Evolutionary conservation across 2,113 vertebrate genomes (phyloP).

Genomic region (Tor tambroides): DNA sequence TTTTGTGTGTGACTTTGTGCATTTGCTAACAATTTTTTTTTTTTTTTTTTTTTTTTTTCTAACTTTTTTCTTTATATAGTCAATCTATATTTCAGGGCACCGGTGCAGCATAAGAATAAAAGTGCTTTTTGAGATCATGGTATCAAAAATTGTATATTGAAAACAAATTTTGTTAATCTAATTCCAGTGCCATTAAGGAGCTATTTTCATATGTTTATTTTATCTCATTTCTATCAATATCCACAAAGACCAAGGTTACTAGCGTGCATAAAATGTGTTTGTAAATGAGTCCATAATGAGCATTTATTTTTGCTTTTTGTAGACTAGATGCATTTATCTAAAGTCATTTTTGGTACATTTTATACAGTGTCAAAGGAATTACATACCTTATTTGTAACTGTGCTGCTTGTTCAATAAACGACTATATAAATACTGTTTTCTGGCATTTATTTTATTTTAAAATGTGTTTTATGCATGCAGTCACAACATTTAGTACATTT

Average conservation of each 20-base stretch:
- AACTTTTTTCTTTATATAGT: neutral
- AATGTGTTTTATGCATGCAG: neutral
- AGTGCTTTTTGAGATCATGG: neutral
- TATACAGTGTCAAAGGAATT: conserved; percentile 17
- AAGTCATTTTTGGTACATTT: conserved; percentile 39
- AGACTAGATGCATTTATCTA: neutral
- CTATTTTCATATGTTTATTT: neutral
- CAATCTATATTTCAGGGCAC: neutral
- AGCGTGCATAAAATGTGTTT: neutral
- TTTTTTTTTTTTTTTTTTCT: neutral
- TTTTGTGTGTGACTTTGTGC: neutral
- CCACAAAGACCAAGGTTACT: neutral
- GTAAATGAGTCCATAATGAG: neutral
- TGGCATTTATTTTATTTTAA: neutral
- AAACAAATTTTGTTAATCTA: neutral
- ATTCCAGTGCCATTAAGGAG: neutral
- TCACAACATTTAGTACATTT: neutral
- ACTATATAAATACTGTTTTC: neutral
- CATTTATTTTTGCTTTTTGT: conserved; percentile 8
- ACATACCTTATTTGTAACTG: conserved; percentile 9
- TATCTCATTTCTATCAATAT: neutral
- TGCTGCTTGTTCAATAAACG: conserved; percentile 47
- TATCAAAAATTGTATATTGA: neutral
- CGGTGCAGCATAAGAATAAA: neutral
- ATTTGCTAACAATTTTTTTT: neutral